phyloP scores from a whole-genome alignment of 2,888 invertebrate species.

The Anthophora plumipes region DNA sequence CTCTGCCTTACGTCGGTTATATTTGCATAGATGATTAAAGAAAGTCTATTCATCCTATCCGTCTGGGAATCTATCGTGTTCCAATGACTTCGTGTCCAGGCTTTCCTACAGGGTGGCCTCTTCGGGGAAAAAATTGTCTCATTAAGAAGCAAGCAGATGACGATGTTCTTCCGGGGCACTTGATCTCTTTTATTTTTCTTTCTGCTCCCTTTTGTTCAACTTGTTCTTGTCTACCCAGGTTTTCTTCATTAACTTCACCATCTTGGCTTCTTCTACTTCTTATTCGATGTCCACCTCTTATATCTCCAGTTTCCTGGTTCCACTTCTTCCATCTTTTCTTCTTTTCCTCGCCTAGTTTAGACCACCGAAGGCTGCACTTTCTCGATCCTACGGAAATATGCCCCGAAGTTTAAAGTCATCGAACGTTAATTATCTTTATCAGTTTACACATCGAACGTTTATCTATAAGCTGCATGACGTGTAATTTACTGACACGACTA shows the following conservation, averaged over 20 bases:
- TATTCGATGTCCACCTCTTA: neutral
- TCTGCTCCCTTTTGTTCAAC: neutral
- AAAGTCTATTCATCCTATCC: conserved; percentile 13
- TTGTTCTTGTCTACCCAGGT: neutral
- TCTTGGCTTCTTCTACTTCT: neutral
- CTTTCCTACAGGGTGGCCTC: conserved; percentile 27
- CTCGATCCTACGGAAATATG: neutral
- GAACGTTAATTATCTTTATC: conserved; percentile 38
- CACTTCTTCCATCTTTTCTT: neutral
- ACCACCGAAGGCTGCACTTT: neutral
- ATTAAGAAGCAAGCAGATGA: conserved; percentile 64
- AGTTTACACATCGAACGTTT: conserved; percentile 3
- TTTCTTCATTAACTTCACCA: conserved; percentile 2
- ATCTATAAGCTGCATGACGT: conserved; percentile 1
- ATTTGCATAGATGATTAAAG: conserved; percentile 47
- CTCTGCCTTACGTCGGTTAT: conserved; percentile 17
- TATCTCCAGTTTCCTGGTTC: neutral
- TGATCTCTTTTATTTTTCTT: conserved; percentile 7
- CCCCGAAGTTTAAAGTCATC: conserved; percentile 1
- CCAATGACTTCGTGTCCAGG: conserved; percentile 47
- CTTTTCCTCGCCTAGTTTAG: neutral
- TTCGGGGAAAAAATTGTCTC: conserved; percentile 49
- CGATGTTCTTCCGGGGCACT: conserved; percentile 9
- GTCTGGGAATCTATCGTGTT: conserved; percentile 31
- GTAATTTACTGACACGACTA: conserved; percentile 19